Conservation (phyloP, 2,888 invertebrate species). For the Leucozona laternaria region DNA sequence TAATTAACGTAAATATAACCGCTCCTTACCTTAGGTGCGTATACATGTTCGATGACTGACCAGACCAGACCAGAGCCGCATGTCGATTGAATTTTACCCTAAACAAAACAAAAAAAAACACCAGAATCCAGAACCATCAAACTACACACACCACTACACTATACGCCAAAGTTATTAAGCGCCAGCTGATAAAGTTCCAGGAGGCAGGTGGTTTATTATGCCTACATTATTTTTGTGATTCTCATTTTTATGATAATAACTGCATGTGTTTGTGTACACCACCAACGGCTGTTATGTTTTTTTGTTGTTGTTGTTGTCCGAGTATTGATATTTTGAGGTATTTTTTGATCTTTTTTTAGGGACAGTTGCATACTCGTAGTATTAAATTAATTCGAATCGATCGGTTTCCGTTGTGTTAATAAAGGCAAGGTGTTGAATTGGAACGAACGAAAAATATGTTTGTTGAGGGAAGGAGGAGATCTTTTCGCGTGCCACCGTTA, state of each 20-base stretch:
- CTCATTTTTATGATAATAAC: conserved; percentile 43
- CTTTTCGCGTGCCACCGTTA: conserved; percentile 33
- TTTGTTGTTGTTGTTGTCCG: not conserved
- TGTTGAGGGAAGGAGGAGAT: not conserved
- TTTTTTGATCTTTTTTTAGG: conserved; percentile 30
- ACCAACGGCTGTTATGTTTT: conserved; percentile 20
- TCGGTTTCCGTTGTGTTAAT: conserved; percentile 25
- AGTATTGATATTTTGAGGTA: not conserved
- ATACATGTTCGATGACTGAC: not conserved
- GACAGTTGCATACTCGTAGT: conserved; percentile 36
- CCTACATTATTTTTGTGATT: conserved; percentile 62
- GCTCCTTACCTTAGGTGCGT: not conserved
- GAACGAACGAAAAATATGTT: conserved; percentile 14
- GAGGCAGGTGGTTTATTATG: conserved; percentile 70
- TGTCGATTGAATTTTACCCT: conserved; percentile 14
- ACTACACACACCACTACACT: not conserved
- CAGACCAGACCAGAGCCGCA: conserved; percentile 3
- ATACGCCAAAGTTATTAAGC: conserved; percentile 49
- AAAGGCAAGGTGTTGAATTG: conserved; percentile 38
- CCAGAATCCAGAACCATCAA: conserved; percentile 5
- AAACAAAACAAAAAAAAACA: not conserved
- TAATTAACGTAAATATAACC: conserved; percentile 19
- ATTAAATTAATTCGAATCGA: conserved; percentile 59
- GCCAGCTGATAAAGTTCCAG: conserved; percentile 64
- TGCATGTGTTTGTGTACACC: conserved; percentile 32